Conservation (phyloP, 2,797 vertebrate species). For the Allobates femoralis region DNA sequence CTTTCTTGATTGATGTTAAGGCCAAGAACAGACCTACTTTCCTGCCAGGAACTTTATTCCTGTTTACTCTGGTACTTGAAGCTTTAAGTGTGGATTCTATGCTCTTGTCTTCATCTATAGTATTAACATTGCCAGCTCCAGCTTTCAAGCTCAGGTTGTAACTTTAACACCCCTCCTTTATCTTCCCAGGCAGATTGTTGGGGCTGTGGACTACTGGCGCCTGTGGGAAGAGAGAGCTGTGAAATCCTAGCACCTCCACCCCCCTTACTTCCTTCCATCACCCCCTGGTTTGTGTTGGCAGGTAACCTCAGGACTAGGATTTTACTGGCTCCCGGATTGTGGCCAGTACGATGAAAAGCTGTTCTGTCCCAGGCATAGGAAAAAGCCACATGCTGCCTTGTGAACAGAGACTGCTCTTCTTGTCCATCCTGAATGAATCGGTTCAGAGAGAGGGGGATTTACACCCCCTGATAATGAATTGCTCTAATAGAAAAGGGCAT, state of each 20-base stretch:
- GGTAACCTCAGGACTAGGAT: constrained; percentile 58
- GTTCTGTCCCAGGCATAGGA: constrained; percentile 58
- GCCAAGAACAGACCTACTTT: constrained; percentile 24
- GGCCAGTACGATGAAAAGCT: constrained; percentile 63
- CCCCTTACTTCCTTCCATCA: constrained; percentile 38
- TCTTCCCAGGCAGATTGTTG: constrained; percentile 57
- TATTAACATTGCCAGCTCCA: constrained; percentile 13
- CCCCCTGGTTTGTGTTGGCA: constrained; percentile 30
- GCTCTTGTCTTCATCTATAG: constrained; percentile 20
- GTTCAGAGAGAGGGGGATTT: constrained; percentile 58
- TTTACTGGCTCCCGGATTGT: constrained; percentile 62
- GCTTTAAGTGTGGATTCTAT: constrained; percentile 7
- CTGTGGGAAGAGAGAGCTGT: constrained; percentile 62
- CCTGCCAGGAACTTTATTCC: constrained; percentile 23
- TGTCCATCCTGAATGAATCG: constrained; percentile 60
- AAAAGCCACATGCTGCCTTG: constrained; percentile 52
- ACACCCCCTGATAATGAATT: constrained; percentile 52
- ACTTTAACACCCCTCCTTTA: constrained; percentile 57
- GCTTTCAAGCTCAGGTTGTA: constrained; percentile 49
- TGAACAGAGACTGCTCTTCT: constrained; percentile 57
- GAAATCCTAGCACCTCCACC: constrained; percentile 46
- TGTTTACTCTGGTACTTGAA: constrained; percentile 14
- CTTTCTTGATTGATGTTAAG: not conserved
- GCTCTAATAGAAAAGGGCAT: constrained; percentile 56
- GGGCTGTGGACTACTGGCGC: constrained; percentile 62